phyloP scores from a whole-genome alignment of 2,113 vertebrate species.

The Podocnemis expansa region DNA sequence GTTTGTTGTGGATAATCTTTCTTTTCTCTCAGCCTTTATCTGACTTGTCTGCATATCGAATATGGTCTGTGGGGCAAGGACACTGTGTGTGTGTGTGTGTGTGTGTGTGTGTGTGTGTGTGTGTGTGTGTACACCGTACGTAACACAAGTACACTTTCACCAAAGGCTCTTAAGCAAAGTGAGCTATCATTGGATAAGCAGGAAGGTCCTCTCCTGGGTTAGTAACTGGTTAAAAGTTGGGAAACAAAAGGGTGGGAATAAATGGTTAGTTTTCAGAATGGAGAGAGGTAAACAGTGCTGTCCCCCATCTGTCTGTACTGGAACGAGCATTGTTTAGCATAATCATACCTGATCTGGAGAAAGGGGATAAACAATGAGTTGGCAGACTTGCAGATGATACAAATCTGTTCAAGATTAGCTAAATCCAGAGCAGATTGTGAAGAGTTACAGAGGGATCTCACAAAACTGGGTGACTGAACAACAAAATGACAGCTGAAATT shows the following conservation, averaged over 20 bases:
- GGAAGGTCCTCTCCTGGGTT: not conserved
- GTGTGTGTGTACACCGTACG: not conserved
- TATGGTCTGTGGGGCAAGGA: not conserved
- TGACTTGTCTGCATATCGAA: accelerated
- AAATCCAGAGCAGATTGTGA: not conserved
- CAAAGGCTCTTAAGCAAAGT: not conserved
- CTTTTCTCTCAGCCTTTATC: not conserved
- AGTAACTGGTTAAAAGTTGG: not conserved
- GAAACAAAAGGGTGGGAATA: not conserved
- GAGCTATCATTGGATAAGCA: not conserved
- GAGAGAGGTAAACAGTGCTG: not conserved
- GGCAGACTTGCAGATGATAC: not conserved
- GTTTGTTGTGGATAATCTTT: not conserved
- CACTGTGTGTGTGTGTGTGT: accelerated
- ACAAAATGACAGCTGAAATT: not conserved
- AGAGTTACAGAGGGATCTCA: not conserved
- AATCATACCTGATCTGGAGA: not conserved
- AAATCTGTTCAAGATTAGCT: not conserved
- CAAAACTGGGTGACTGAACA: too few relatives aligned
- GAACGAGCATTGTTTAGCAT: not conserved
- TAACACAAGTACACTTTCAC: not conserved
- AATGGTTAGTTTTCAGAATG: not conserved
- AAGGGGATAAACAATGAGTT: not conserved
- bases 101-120: too few relatives aligned
- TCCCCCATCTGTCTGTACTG: not conserved